Conservation (phyloP, 2,797 vertebrate species). For the Sardinella longiceps region DNA sequence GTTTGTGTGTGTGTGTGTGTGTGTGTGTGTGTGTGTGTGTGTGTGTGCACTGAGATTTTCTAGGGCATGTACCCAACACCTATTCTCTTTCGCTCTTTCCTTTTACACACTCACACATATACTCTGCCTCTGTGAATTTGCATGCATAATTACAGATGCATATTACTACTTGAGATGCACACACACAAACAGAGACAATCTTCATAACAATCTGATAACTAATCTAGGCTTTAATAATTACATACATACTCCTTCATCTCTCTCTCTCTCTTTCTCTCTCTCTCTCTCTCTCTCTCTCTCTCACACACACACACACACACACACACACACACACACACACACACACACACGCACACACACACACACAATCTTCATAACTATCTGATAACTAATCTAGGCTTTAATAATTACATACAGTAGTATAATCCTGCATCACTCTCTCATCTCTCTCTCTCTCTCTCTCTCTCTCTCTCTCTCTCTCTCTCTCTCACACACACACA, state of each 20-base stretch:
- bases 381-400: not conserved
- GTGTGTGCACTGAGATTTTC: not conserved
- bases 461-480: not conserved
- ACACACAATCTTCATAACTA: not conserved
- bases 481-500: slow-evolving; percentile 11
- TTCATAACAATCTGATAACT: not conserved
- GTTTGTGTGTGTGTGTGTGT: not conserved
- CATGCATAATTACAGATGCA: not conserved
- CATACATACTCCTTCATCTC: not conserved
- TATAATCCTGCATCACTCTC: not conserved
- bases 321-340: not conserved
- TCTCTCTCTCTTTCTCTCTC: too few species aligned
- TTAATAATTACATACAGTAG: not conserved
- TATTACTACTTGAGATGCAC: not conserved
- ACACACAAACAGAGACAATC: not conserved
- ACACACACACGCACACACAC: not conserved
- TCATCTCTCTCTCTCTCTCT: not conserved
- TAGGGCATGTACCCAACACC: not conserved
- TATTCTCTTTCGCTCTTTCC: not conserved
- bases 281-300: too few species aligned
- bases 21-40: not conserved
- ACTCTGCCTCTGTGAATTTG: not conserved
- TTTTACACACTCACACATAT: not conserved
- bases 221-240: not conserved
- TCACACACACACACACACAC: too few species aligned